Evolutionary conservation across 92 coral and sea anemone species (phyloP), one percentile per base, ranked within the genome.

Genomic region (Siderastrea radians): DNA sequence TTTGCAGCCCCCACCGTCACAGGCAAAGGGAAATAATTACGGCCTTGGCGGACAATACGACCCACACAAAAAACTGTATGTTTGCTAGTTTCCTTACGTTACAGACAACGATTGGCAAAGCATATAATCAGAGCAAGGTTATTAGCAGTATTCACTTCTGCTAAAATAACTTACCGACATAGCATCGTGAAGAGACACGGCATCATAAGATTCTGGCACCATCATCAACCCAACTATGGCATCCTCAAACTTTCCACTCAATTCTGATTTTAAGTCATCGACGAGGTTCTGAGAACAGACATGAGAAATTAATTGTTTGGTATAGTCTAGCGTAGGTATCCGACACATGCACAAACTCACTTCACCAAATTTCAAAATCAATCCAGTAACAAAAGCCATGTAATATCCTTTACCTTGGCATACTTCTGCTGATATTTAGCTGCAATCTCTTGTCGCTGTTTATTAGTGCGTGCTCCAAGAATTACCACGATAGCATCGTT

Each of bases 181-280:
- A 8, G 98, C 93, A 52, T 84, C 92, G 19, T 95, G 85, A 6
- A 95, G 89, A 10, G 89, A 80, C 46, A 63, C 80, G 55, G 96
- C 95, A 83, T 91, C 94, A 61, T 86, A 87, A 26, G 70, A 53
- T n/a, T 88, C 95, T 26, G 93, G 90, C 3, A 93, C 78, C 54
- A 87, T 44, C 89, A 95, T 65, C 81, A 95, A 71, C 5, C 92
- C 91, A 8, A 93, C 91, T 5, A 92, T 90, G 6, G 94, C 90
- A 16, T 95, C 94, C 82, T 94, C 94, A 74, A 93, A 88, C 71
- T 88, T 90, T 66, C 98, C 98, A 70, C 94, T 86, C 17, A 95
- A 73, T 64, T 91, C 96, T 9, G 98, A 89, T 82, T 95, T 95
- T 3, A 95, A 86, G 65, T 95, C 98, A 8, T 91, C 95, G 1